These are phyloP conservation scores for Spialia ferax DNA, from an alignment of 2,888 invertebrate genomes.

Conservation along the genomic window DNA sequence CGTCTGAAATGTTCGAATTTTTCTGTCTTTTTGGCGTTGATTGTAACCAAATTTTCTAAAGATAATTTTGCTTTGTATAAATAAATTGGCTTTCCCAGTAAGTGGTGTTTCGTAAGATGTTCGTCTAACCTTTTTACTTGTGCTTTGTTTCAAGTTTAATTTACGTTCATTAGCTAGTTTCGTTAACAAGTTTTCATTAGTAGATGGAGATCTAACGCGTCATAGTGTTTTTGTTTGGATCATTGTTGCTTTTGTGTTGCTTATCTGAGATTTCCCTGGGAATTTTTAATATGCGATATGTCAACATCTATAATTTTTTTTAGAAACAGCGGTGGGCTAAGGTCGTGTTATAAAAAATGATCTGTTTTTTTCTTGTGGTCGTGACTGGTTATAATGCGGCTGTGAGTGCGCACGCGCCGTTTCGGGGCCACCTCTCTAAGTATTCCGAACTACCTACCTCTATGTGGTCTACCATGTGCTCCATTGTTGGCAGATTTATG, in stretches of 20 bases:
- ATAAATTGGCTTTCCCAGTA: conserved; percentile 22
- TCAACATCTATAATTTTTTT: conserved; percentile 46
- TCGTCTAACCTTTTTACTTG: conserved; percentile 24
- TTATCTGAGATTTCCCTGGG: neutral
- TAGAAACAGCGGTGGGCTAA: conserved; percentile 53
- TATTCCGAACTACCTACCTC: conserved; percentile 70
- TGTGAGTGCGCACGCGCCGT: conserved; percentile 78
- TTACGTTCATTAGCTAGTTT: conserved; percentile 20
- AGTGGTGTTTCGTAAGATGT: conserved; percentile 29
- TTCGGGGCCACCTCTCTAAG: conserved; percentile 68
- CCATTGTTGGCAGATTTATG: conserved; percentile 76
- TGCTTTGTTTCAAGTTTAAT: conserved; percentile 33
- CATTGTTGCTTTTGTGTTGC: neutral
- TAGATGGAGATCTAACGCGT: neutral
- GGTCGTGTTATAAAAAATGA: conserved; percentile 72
- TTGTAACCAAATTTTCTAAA: conserved; percentile 47
- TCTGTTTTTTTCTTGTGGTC: conserved; percentile 69
- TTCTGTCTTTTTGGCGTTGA: too few relatives aligned
- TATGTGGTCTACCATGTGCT: conserved; percentile 68
- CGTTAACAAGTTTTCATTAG: conserved; percentile 18
- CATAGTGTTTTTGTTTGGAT: neutral
- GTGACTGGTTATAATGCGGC: conserved; percentile 68
- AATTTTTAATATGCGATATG: conserved; percentile 35
- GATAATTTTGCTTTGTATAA: conserved; percentile 49
- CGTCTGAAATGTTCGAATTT: conserved; percentile 74